Evolutionary conservation across 2,797 vertebrate genomes (phyloP).

Genomic region (Vipera latastei): DNA sequence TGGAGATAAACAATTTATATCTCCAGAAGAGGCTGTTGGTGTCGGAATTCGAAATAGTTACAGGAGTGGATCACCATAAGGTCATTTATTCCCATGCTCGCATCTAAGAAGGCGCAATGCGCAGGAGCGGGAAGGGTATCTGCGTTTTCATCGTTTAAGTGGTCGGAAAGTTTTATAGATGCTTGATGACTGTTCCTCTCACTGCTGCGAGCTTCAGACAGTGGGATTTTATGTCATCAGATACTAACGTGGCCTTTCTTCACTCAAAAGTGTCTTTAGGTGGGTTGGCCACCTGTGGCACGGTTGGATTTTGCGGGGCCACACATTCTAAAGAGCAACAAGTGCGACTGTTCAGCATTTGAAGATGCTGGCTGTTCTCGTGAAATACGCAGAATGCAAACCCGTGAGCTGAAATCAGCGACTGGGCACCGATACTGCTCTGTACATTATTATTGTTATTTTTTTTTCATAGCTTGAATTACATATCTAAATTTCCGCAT

Average conservation of each 20-base stretch:
- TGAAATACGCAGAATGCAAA: not conserved
- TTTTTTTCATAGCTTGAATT: not conserved
- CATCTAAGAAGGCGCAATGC: not conserved
- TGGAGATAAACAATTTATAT: not conserved
- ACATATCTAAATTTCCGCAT: not conserved
- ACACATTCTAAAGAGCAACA: not conserved
- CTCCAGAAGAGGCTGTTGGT: not conserved
- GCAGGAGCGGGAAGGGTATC: not conserved
- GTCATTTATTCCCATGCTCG: not conserved
- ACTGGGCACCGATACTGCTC: not conserved
- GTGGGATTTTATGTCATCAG: not conserved
- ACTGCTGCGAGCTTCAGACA: not conserved
- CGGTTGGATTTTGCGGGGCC: not conserved
- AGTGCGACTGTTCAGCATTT: not conserved
- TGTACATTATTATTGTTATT: not conserved
- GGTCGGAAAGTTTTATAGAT: not conserved
- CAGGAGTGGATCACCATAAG: not conserved
- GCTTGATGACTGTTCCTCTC: not conserved
- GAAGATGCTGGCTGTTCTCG: not conserved
- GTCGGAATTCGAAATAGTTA: not conserved
- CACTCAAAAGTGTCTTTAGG: not conserved
- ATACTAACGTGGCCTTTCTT: not conserved
- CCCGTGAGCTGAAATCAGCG: not conserved
- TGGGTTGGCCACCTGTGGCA: not conserved
- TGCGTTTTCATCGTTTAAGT: not conserved